A percentile compares a stretch with the other conserved stretches of the same genome.
These are phyloP conservation scores for Pocillopora grandis DNA, from an alignment of 92 coral and sea anemone genomes.

Conservation along the genomic window DNA sequence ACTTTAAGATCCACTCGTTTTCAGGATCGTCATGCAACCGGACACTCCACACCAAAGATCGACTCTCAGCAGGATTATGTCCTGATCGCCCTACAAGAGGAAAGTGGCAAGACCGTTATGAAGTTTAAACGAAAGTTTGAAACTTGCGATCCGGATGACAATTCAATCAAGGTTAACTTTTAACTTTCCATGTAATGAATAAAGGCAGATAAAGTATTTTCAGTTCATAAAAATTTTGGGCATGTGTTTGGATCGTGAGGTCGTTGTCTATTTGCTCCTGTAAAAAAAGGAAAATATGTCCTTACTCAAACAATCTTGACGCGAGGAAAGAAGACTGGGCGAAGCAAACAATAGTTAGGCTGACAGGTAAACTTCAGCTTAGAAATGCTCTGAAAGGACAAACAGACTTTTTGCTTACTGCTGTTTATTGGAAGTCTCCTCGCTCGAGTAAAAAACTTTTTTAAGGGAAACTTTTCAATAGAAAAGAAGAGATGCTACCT, in stretches of 20 bases:
- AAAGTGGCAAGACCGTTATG: conserved; percentile 41
- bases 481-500: too few relatives aligned
- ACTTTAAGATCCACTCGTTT: too few relatives aligned
- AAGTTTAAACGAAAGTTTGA: conserved; percentile 48
- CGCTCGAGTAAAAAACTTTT: too few relatives aligned
- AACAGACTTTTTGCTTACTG: too few relatives aligned
- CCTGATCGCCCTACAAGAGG: conserved; percentile 33
- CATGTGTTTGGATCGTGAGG: neutral
- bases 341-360: too few relatives aligned
- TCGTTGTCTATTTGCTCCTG: neutral
- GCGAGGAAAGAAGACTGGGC: too few relatives aligned
- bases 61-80: conserved; percentile 47
- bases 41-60: conserved; percentile 22
- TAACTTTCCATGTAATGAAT: neutral
- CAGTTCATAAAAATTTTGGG: neutral
- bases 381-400: too few relatives aligned
- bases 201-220: neutral
- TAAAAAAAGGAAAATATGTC: too few relatives aligned
- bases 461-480: too few relatives aligned
- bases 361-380: too few relatives aligned
- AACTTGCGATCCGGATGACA: conserved; percentile 49
- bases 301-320: too few relatives aligned
- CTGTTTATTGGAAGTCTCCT: too few relatives aligned
- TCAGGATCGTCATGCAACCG: conserved; percentile 52
- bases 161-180: conserved; percentile 37